Evolutionary conservation across 2,888 invertebrate species (phyloP).

Genomic region (Cerastis leucographa): DNA sequence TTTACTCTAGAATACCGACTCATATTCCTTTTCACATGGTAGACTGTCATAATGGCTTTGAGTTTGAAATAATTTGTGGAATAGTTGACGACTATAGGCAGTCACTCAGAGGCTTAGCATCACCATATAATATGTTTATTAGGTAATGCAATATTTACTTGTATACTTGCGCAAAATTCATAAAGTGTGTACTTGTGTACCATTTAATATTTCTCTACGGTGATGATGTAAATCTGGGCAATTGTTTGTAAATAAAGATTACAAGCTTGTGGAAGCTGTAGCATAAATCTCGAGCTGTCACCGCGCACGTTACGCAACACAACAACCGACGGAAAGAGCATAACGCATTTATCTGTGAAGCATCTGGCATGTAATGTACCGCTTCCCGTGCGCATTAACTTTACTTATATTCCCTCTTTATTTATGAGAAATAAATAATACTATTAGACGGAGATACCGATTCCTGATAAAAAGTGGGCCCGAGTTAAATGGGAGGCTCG

Average conservation of each 20-base stretch:
- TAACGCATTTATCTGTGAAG: constrained; percentile 84
- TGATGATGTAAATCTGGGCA: constrained; percentile 72
- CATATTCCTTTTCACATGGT: constrained; percentile 32
- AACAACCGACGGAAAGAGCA: constrained; percentile 79
- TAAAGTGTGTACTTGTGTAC: constrained; percentile 49
- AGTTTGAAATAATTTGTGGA: constrained; percentile 62
- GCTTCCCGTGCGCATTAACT: constrained; percentile 88
- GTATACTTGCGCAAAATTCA: constrained; percentile 47
- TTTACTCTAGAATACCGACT: constrained; percentile 42
- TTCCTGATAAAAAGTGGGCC: constrained; percentile 91
- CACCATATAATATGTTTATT: constrained; percentile 25
- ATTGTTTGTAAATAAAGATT: constrained; percentile 80
- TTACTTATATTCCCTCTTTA: constrained; percentile 89
- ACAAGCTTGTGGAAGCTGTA: constrained; percentile 71
- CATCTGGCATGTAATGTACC: constrained; percentile 87
- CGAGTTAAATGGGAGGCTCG: constrained; percentile 90
- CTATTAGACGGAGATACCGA: constrained; percentile 91
- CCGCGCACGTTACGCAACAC: constrained; percentile 81
- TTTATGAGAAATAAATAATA: constrained; percentile 91
- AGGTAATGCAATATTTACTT: constrained; percentile 23
- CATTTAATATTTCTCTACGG: constrained; percentile 60
- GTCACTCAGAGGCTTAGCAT: constrained; percentile 35
- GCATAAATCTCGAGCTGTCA: constrained; percentile 80
- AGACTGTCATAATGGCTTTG: constrained; percentile 34
- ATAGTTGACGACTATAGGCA: constrained; percentile 26